Base-by-base conservation (phyloP, 2,888 invertebrate species). In the Proisotoma minuta region DNA sequence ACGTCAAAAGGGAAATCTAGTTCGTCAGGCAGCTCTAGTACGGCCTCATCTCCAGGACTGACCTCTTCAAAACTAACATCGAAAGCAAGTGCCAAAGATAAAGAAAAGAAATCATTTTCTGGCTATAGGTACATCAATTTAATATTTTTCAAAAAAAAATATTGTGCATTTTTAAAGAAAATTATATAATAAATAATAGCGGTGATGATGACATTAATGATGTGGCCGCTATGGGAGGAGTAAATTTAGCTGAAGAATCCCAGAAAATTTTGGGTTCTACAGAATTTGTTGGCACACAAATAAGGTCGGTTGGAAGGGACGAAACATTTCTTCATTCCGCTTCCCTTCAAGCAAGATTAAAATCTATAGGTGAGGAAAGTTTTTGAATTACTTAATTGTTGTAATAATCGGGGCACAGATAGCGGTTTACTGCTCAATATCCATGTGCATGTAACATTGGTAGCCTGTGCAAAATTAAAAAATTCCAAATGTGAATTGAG, bases 191-290 rank as follows among this genome's bases (percentile, higher is more conserved):
- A 10, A 10, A 8, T 34, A 10, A 80, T 78, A 80, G 85, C 66
- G 92, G 91, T 48, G 94, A 95, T 76, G 96, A 96, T 77, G 96
- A 98, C 78, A 95, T 97, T 75, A 98, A 97, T 77, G 97, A 98
- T 81, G 97, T 98, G 15, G 96, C 97, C 28, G 95, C 97, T 10
- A 97, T 98, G 97, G 97, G 97, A 68, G 97, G 97, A 56, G 97
- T 98, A 59, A 98, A 98, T 81, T 82, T 98, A 75, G 90, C 91
- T 0, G 97, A 98, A 79, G 97, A 98, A 79, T 89, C 91, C 39
- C 94, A 94, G 78, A 86, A 92, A 78, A 97, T 97, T 76, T 83
- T 97, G 65, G 92, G 92, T 15, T 87, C 91, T 18, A 89, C 91
- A 1, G 91, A 93, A 75, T 85, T 91, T 78, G 89, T 93, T 70